phyloP scores from a whole-genome alignment of 1,140 invertebrate species.

The Drosophila mojavensis region DNA sequence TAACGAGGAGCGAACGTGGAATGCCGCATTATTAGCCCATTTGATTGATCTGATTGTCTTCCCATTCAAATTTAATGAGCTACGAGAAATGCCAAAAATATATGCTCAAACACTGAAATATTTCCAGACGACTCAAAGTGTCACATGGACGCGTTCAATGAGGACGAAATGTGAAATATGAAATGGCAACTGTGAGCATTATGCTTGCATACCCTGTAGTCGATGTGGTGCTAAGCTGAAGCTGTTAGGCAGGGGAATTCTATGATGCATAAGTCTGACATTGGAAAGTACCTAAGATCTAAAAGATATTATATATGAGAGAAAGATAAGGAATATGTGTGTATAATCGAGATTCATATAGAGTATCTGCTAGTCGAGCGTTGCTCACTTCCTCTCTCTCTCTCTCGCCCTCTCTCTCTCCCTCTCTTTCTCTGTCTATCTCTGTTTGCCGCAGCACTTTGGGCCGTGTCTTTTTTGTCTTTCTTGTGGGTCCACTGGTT shows the following conservation, averaged over 20 bases:
- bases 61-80: constrained; percentile 53
- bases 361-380: too few species aligned
- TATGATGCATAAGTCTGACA: not conserved
- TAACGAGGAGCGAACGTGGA: constrained; percentile 15
- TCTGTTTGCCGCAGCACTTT: constrained; percentile 11
- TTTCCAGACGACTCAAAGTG: constrained; percentile 4
- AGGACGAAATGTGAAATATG: not conserved
- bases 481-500: not conserved
- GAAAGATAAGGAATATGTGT: too few species aligned
- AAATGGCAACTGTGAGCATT: constrained; percentile 2
- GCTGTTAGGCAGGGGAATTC: not conserved
- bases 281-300: too few species aligned
- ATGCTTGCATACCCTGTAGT: not conserved
- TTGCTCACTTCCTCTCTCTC: not conserved
- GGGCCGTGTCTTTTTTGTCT: not conserved
- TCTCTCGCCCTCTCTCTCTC: too few species aligned
- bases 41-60: constrained; percentile 63
- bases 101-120: constrained; percentile 1
- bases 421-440: too few species aligned
- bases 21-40: constrained; percentile 52
- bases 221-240: too few species aligned
- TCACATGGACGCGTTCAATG: constrained; percentile 18
- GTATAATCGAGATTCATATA: too few species aligned
- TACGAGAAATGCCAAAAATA: constrained; percentile 41
- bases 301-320: too few species aligned